A percentile compares a stretch with the other conserved stretches of the same genome.
Evolutionary conservation across 1,140 invertebrate genomes (phyloP).

Genomic region (Druon quercuslanigerum): DNA sequence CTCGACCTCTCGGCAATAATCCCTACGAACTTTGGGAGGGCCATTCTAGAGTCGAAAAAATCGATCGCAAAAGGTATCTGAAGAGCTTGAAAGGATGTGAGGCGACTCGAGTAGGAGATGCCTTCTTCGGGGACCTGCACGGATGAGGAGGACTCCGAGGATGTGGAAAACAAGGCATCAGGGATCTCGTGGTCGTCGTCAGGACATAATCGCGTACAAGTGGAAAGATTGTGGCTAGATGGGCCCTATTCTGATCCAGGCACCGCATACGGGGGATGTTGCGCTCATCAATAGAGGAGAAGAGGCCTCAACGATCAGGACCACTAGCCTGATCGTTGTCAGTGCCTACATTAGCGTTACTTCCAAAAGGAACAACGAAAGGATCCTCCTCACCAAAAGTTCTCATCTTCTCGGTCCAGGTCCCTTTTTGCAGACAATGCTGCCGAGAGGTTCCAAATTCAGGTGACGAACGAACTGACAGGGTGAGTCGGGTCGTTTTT

Average conservation of each 20-base stretch:
- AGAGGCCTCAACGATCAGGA: background rate
- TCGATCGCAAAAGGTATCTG: background rate
- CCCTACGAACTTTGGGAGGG: background rate
- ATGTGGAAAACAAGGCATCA: conserved; percentile 68
- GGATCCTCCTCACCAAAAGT: background rate
- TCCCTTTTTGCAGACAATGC: conserved; percentile 6
- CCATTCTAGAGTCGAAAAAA: background rate
- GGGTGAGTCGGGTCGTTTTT: background rate
- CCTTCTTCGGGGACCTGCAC: conserved; percentile 58
- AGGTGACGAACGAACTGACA: conserved; percentile 12
- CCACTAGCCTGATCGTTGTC: conserved; percentile 32
- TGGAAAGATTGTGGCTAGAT: conserved; percentile 74
- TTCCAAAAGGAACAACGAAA: background rate
- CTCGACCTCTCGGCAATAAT: background rate
- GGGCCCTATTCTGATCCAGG: conserved; percentile 46
- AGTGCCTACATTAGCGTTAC: conserved; percentile 1
- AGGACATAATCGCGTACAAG: conserved; percentile 56
- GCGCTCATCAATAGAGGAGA: conserved; percentile 2
- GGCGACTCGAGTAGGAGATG: conserved; percentile 53
- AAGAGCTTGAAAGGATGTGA: conserved; percentile 50
- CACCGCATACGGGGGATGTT: conserved; percentile 14
- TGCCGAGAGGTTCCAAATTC: background rate
- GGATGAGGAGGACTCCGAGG: conserved; percentile 72
- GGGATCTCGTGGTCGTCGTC: conserved; percentile 43
- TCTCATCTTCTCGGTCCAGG: background rate